Conservation (phyloP, 1,140 invertebrate genomes). For the Magallana gigas region DNA sequence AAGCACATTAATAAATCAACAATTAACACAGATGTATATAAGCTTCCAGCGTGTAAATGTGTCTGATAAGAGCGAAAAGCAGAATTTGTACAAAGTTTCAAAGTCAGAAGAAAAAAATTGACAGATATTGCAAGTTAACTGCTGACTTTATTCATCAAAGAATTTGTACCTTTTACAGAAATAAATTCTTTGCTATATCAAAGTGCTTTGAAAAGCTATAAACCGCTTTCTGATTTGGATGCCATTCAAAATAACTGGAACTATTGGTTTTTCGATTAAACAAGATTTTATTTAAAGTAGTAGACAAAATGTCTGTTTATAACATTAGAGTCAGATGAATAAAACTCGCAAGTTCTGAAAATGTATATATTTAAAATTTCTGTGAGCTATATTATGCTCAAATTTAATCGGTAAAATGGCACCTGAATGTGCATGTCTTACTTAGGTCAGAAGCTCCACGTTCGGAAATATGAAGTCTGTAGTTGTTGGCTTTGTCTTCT, state of each 20-base stretch:
- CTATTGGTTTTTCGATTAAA: background rate
- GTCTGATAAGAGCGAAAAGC: too few relatives aligned
- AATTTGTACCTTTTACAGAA: too few relatives aligned
- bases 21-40: too few relatives aligned
- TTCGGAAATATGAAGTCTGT: background rate
- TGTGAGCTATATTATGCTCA: background rate
- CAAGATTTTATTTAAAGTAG: background rate
- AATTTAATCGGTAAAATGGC: background rate
- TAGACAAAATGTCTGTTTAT: background rate
- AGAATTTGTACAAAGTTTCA: too few relatives aligned
- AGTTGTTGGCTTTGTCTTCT: background rate
- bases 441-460: background rate
- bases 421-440: background rate
- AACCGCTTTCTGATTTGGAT: too few relatives aligned
- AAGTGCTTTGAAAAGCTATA: too few relatives aligned
- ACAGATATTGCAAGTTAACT: too few relatives aligned
- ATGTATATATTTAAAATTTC: background rate
- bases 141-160: too few relatives aligned
- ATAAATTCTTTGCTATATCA: too few relatives aligned
- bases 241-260: background rate
- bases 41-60: too few relatives aligned
- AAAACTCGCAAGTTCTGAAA: background rate
- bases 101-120: too few relatives aligned
- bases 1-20: too few relatives aligned
- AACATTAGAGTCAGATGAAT: background rate